These are phyloP conservation scores for Labeo calbasu DNA, from an alignment of 2,797 vertebrate genomes.

Conservation along the genomic window DNA sequence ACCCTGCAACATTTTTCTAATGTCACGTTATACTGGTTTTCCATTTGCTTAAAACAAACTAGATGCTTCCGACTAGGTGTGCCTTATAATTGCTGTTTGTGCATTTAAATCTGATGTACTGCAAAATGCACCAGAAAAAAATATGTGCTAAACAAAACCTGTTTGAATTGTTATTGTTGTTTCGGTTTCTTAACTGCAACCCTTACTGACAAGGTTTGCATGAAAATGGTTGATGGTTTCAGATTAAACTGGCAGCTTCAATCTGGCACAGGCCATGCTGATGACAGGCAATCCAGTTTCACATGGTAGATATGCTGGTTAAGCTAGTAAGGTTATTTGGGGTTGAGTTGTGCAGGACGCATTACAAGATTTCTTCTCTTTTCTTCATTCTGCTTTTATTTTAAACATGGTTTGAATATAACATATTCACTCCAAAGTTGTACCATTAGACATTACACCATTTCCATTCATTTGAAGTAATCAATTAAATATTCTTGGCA, in stretches of 20 bases:
- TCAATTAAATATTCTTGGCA: background rate
- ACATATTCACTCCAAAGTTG: background rate
- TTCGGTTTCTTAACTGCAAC: background rate
- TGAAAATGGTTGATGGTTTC: background rate
- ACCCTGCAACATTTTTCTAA: constrained; percentile 16
- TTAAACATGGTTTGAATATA: background rate
- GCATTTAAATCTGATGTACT: background rate
- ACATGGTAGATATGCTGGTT: too few relatives aligned
- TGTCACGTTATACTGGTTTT: constrained; percentile 46
- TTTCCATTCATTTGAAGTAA: background rate
- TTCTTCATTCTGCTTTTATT: background rate
- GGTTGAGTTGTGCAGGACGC: background rate
- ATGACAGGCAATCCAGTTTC: background rate
- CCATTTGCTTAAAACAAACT: constrained; percentile 19
- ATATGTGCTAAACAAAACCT: background rate
- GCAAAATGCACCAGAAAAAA: background rate
- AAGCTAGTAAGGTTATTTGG: background rate
- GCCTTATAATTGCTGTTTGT: background rate
- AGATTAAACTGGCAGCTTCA: background rate
- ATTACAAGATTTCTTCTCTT: background rate
- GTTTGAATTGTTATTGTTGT: background rate
- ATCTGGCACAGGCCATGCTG: background rate
- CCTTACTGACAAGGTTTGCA: background rate
- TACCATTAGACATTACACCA: background rate
- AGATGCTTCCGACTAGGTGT: constrained; percentile 18